Evolutionary conservation across 2,888 invertebrate species (phyloP).

Genomic region (Panorpa germanica): DNA sequence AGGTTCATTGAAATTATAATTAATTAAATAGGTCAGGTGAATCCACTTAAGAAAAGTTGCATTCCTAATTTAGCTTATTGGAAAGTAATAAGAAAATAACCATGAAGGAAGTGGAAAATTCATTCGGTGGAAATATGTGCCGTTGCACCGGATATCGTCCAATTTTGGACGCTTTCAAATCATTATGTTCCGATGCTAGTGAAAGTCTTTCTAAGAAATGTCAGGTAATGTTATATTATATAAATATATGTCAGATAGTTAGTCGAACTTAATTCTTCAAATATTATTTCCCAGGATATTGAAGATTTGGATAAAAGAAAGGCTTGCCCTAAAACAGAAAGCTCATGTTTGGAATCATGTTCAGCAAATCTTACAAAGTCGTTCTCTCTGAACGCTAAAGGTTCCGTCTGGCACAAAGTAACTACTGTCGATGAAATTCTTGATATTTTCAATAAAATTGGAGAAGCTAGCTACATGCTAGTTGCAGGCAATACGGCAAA

Average conservation of each 20-base stretch:
- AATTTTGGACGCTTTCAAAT: conserved; percentile 62
- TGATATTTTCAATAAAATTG: conserved; percentile 28
- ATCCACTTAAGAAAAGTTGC: too few relatives aligned
- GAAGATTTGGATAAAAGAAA: conserved; percentile 19
- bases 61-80: too few relatives aligned
- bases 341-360: conserved; percentile 21
- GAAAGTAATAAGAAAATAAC: conserved; percentile 29
- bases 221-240: too few relatives aligned
- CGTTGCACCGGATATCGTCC: conserved; percentile 65
- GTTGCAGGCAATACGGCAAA: conserved; percentile 59
- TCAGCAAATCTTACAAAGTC: neutral
- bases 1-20: too few relatives aligned
- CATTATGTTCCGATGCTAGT: conserved; percentile 41
- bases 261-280: too few relatives aligned
- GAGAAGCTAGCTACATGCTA: conserved; percentile 31
- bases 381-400: too few relatives aligned
- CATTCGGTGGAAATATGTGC: conserved; percentile 61
- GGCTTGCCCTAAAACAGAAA: conserved; percentile 22
- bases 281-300: conserved; percentile 29
- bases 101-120: conserved; percentile 48
- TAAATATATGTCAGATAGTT: too few relatives aligned
- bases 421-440: conserved; percentile 34
- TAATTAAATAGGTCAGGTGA: too few relatives aligned
- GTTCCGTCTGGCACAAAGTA: conserved; percentile 46
- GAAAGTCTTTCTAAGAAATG: conserved; percentile 21